These are phyloP conservation scores for Sipha maydis DNA, from an alignment of 2,888 invertebrate species.

Conservation along the genomic window DNA sequence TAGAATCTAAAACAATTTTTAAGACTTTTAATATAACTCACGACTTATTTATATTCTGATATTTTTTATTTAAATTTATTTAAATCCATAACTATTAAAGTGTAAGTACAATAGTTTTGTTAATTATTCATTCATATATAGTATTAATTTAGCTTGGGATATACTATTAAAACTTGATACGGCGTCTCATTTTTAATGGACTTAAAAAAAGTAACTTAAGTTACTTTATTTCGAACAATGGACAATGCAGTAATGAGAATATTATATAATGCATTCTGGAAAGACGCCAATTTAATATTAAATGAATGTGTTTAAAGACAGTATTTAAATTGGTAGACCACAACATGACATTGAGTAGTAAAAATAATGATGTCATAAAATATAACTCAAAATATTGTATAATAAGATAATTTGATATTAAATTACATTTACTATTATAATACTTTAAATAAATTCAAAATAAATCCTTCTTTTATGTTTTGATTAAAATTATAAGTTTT, in stretches of 20 bases:
- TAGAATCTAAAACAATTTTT: neutral
- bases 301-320: neutral
- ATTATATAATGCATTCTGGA: neutral
- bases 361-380: neutral
- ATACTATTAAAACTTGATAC: neutral
- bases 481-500: neutral
- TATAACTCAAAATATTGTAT: neutral
- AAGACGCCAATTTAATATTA: neutral
- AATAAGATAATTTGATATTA: neutral
- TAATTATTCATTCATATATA: neutral
- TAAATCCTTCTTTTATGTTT: neutral
- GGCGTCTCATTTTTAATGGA: neutral
- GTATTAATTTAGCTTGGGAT: neutral
- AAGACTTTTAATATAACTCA: neutral
- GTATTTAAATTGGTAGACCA: conserved; percentile 31
- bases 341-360: conserved; percentile 23
- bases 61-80: neutral
- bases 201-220: neutral
- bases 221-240: conserved; percentile 20
- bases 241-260: neutral
- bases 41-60: neutral
- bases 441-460: neutral
- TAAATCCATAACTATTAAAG: neutral
- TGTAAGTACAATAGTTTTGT: neutral
- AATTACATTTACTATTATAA: neutral